Percentiles rank a stretch among this genome's conserved stretches.
These are phyloP conservation scores for Chelonus insularis DNA, from an alignment of 1,140 invertebrate genomes.

Conservation along the genomic window DNA sequence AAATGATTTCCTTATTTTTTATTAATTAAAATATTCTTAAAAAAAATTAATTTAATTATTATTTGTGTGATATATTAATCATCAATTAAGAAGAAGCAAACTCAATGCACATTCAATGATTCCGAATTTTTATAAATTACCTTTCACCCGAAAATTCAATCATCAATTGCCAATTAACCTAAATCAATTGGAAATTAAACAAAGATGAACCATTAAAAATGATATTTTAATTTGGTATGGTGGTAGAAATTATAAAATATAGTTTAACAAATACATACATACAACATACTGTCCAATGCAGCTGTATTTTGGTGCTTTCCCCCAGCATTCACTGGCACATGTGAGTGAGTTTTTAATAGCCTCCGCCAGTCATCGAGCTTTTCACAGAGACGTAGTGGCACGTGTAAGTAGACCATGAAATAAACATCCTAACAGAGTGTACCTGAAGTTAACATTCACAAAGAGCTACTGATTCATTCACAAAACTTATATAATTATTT, in stretches of 20 bases:
- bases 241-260: background rate
- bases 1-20: too few species aligned
- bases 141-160: too few species aligned
- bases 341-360: constrained; percentile 4
- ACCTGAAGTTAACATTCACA: constrained; percentile 2
- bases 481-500: background rate
- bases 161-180: too few species aligned
- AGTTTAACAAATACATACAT: background rate
- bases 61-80: too few species aligned
- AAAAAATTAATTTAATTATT: too few species aligned
- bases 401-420: constrained; percentile 7
- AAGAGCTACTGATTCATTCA: background rate
- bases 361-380: constrained; percentile 2
- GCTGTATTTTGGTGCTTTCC: background rate
- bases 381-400: constrained; percentile 1
- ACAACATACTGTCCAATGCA: background rate
- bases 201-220: background rate
- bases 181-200: too few species aligned
- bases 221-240: background rate
- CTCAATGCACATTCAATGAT: too few species aligned
- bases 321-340: constrained; percentile 1
- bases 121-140: too few species aligned
- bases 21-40: too few species aligned
- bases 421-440: background rate
- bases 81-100: too few species aligned